These are phyloP conservation scores for Spilosoma lubricipeda DNA, from an alignment of 2,888 invertebrate species.

Conservation along the genomic window DNA sequence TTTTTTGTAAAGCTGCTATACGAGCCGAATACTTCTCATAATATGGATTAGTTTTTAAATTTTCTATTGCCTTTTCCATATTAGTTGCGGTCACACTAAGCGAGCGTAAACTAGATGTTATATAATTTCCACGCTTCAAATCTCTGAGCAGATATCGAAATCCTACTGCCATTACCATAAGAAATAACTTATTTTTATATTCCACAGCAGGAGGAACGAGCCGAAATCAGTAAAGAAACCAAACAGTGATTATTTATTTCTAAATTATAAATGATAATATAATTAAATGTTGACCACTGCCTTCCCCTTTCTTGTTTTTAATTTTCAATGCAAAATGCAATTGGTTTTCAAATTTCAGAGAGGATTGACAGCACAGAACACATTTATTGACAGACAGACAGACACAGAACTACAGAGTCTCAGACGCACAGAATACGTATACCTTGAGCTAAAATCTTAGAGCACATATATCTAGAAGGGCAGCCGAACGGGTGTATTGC, in stretches of 20 bases:
- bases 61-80: conserved; percentile 83
- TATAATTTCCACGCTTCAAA: conserved; percentile 43
- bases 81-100: conserved; percentile 74
- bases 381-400: too few relatives aligned
- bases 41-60: conserved; percentile 90
- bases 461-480: too few relatives aligned
- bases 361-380: too few relatives aligned
- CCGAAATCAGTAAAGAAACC: neutral
- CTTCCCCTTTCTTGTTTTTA: neutral
- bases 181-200: neutral
- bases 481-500: too few relatives aligned
- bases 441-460: neutral
- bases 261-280: neutral
- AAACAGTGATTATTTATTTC: neutral
- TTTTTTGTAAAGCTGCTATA: conserved; percentile 90
- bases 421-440: neutral
- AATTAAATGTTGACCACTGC: neutral
- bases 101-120: conserved; percentile 45
- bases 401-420: too few relatives aligned
- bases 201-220: neutral
- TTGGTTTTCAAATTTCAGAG: too few relatives aligned
- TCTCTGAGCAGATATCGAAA: conserved; percentile 32
- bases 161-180: conserved; percentile 52
- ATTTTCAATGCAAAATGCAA: too few relatives aligned
- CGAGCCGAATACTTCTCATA: conserved; percentile 93